Evolutionary conservation across 2,797 vertebrate genomes (phyloP), one percentile per base, ranked within the genome.

Genomic region (Galagoides demidoff): DNA sequence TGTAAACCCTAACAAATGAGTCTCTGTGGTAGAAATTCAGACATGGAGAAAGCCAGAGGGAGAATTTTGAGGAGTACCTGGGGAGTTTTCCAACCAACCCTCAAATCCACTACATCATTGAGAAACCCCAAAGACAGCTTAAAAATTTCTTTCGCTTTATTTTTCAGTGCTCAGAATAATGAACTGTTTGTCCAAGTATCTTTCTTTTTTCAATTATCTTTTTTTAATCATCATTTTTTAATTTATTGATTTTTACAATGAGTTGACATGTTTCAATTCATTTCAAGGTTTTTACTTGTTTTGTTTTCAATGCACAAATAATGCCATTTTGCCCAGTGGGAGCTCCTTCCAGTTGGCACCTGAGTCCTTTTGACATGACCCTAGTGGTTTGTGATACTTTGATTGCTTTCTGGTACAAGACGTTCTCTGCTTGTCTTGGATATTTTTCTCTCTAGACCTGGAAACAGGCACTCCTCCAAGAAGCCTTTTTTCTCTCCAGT

Each of bases 1-100:
- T 82, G 64, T 86, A 84, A 91, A 71, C 16, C 55, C 86, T 86
- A 81, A 92, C 71, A 92, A 97, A 64, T 45, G 29, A 92, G 14
- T 85, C 63, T 85, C 49, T 84, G 27, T 88, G 57, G 71, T 78
- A n/a, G 52, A 78, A 95, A 82, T n/a, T 55, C 77, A 64, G 70
- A 11, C 64, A 86, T 29, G 27, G 81, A 82, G 52, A 70, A 76
- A 78, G 49, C 34, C 63, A 90, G 76, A 83, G 59, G 34, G 57
- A 87, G 43, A 45, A 31, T 27, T 70, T 85, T 63, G 0, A 27
- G 31, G 27, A 79, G 6, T 29, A 73, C 10, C 0, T 7, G n/a
- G 49, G n/a, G 87, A 89, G 11, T 7, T 39, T 87, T 86, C 57
- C 82, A 90, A 52, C 43, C 12, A 63, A 78, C 29, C 76, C 73